Evolutionary conservation across 2,113 vertebrate genomes (phyloP), one percentile per base, ranked within the genome.

Genomic region (Panthera leo): DNA sequence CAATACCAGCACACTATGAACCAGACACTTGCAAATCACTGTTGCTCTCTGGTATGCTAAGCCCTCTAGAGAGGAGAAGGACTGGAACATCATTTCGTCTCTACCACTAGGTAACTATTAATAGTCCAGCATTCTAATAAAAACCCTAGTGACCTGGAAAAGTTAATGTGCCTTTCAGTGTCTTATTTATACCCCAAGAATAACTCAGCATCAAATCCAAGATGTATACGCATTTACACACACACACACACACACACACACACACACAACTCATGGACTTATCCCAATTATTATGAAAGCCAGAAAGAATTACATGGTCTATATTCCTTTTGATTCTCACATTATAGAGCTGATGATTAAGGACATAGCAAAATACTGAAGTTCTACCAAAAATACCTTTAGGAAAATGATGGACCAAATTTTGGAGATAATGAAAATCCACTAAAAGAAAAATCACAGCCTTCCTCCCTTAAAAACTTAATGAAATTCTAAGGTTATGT

Each of bases 101-200:
- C 76, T 15, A 76, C 53, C 79, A 65, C 27, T 68, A 19, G 92
- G 70, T 85, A 96, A 36, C 91, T 96, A 90, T 96, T 95, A 92
- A 78, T 95, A 96, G 89, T 73, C 71, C 80, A 75, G 70, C 67
- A 85, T 78, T 71, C 76, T 96, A 89, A 93, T 91, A 92, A 95
- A 97, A 97, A 90, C 88, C 80, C 90, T n/a, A 3, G 78, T 83
- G 94, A 94, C 88, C 90, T 78, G 31, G 63, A 93, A 97, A 95
- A 91, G 42, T 82, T 89, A 73, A 92, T 85, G 63, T 90, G 39
- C 84, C 90, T 90, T 97, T 88, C 87, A n/a, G 25, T 55, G 67
- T 89, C 89, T 96, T 93, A 86, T 73, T 97, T 89, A 94, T 55
- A 96, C 45, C 15, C 27, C 91, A 73, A n/a, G 76, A 95, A 65